Conservation (phyloP, 2,888 invertebrate species). For the Litoditis marina region DNA sequence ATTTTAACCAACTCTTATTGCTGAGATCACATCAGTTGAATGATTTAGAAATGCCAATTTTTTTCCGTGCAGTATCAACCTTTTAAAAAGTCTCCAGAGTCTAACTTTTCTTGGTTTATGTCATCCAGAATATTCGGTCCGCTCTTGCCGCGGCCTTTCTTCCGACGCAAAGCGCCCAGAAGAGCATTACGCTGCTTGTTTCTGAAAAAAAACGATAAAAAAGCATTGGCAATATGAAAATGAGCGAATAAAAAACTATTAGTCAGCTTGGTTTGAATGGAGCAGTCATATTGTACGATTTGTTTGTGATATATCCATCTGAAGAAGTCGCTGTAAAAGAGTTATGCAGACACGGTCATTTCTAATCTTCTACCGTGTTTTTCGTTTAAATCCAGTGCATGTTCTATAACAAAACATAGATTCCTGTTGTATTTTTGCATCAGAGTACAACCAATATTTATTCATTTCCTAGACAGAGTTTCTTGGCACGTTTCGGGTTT, state of each 20-base stretch:
- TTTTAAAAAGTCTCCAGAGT: conserved; percentile 52
- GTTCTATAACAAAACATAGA: too few species aligned
- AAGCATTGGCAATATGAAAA: too few species aligned
- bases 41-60: not conserved
- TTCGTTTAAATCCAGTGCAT: too few species aligned
- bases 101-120: conserved; percentile 50
- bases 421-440: too few species aligned
- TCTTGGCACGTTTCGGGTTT: too few species aligned
- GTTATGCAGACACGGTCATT: not conserved
- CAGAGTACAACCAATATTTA: too few species aligned
- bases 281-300: not conserved
- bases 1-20: too few species aligned
- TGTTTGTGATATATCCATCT: not conserved
- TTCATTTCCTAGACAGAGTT: too few species aligned
- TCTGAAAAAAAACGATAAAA: not conserved
- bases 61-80: conserved; percentile 16
- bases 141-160: conserved; percentile 57
- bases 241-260: not conserved
- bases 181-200: conserved; percentile 74
- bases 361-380: too few species aligned
- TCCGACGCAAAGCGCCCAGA: conserved; percentile 43
- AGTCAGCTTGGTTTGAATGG: not conserved
- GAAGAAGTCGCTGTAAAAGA: not conserved
- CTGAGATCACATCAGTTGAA: too few species aligned
- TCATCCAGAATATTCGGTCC: conserved; percentile 61